Conservation (phyloP, 2,888 invertebrate genomes). For the Endotricha flammealis region DNA sequence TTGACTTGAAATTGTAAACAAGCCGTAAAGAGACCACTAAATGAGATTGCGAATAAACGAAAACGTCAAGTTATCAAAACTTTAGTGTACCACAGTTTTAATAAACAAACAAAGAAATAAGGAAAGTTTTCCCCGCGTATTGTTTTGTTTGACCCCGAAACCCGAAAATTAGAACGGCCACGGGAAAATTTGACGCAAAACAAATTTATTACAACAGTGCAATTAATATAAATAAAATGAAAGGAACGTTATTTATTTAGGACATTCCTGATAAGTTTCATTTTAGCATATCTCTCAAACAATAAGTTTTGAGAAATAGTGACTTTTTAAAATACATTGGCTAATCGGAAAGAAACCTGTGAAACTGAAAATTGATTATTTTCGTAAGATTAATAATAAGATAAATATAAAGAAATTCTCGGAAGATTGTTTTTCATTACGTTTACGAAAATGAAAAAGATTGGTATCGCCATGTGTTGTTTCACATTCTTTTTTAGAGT, state of each 20-base stretch:
- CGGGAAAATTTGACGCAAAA: constrained; percentile 24
- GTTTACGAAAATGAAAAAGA: background rate
- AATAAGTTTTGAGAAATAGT: too few relatives aligned
- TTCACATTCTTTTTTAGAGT: constrained; percentile 5
- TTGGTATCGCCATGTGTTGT: constrained; percentile 3
- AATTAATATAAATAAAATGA: too few relatives aligned
- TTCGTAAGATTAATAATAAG: too few relatives aligned
- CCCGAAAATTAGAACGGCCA: constrained; percentile 29
- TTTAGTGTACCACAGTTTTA: constrained; percentile 54
- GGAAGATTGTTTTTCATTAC: too few relatives aligned
- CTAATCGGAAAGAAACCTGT: too few relatives aligned
- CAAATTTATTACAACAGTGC: constrained; percentile 25
- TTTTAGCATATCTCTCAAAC: too few relatives aligned
- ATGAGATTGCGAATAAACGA: constrained; percentile 62
- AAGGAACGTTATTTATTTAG: too few relatives aligned
- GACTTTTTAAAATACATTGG: too few relatives aligned
- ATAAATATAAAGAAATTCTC: too few relatives aligned
- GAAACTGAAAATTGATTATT: too few relatives aligned
- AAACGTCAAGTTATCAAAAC: constrained; percentile 50
- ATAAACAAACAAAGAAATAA: constrained; percentile 61
- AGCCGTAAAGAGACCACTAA: constrained; percentile 46
- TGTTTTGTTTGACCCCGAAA: constrained; percentile 47
- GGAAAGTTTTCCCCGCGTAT: constrained; percentile 49
- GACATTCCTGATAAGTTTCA: too few relatives aligned
- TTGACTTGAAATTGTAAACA: constrained; percentile 57